Evolutionary conservation across 2,797 vertebrate genomes (phyloP).

Genomic region (Falco concolor): DNA sequence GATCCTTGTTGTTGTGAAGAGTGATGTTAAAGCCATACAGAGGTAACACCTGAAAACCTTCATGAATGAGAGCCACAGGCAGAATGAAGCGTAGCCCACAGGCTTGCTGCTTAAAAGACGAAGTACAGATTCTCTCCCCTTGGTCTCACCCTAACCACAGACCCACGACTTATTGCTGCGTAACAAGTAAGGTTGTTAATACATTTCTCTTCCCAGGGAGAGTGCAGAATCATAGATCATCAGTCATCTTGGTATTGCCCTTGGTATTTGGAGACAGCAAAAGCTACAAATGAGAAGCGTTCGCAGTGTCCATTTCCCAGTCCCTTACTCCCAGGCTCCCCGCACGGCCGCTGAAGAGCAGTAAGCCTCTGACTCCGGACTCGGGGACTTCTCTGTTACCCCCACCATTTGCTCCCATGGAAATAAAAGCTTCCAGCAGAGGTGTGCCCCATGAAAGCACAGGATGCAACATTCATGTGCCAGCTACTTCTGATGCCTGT

Average conservation of each 20-base stretch:
- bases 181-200: fast-evolving
- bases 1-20: neutral
- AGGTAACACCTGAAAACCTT: neutral
- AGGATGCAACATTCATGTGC: neutral
- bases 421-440: neutral
- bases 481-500: neutral
- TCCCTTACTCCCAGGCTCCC: neutral
- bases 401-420: neutral
- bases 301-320: neutral
- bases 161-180: neutral
- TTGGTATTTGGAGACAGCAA: neutral
- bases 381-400: neutral
- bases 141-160: fast-evolving
- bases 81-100: neutral
- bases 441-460: neutral
- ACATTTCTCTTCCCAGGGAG: neutral
- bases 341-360: neutral
- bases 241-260: neutral
- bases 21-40: neutral
- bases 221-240: neutral
- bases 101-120: neutral
- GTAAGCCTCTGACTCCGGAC: neutral
- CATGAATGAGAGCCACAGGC: neutral
- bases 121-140: neutral
- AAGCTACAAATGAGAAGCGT: neutral